These are phyloP conservation scores for Baryphthengus martii DNA, from an alignment of 2,113 vertebrate species.

Conservation along the genomic window DNA sequence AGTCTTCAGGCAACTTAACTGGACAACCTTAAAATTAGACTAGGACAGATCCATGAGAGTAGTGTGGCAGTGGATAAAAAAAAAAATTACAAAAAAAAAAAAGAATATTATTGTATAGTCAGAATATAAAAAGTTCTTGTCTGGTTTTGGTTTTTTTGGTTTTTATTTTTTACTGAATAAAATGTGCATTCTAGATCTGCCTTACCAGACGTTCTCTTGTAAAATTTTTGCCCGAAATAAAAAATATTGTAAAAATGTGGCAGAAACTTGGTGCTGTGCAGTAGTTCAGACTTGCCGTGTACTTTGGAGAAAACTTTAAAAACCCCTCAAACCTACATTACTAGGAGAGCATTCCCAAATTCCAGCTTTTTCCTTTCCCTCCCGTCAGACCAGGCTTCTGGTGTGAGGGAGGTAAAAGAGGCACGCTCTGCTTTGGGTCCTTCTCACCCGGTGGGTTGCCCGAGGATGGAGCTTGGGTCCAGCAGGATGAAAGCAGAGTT, in stretches of 20 bases:
- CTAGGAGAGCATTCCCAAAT: not conserved
- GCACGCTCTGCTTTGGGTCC: accelerated
- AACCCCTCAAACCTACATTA: accelerated
- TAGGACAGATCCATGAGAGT: conserved; percentile 64
- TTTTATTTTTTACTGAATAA: conserved; percentile 85
- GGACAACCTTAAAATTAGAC: conserved; percentile 70
- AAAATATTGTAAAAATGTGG: not conserved
- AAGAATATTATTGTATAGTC: conserved; percentile 70
- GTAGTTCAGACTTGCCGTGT: not conserved
- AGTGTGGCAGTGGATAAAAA: conserved; percentile 51
- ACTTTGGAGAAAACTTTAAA: not conserved
- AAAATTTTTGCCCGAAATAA: not conserved
- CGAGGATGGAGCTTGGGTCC: accelerated
- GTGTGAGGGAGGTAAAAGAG: not conserved
- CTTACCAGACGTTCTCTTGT: conserved; percentile 28
- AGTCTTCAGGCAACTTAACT: conserved; percentile 76
- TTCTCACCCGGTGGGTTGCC: not conserved
- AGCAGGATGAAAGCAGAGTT: not conserved
- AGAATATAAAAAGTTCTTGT: conserved; percentile 67
- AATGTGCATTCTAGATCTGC: conserved; percentile 77
- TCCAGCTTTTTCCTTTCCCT: not conserved
- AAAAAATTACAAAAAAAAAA: conserved; percentile 25
- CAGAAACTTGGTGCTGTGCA: not conserved
- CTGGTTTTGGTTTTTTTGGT: conserved; percentile 29
- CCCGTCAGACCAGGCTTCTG: not conserved